Percentiles rank a stretch among this genome's conserved stretches.
Conservation (phyloP, 2,113 vertebrate genomes). For the Saguinus midas region DNA sequence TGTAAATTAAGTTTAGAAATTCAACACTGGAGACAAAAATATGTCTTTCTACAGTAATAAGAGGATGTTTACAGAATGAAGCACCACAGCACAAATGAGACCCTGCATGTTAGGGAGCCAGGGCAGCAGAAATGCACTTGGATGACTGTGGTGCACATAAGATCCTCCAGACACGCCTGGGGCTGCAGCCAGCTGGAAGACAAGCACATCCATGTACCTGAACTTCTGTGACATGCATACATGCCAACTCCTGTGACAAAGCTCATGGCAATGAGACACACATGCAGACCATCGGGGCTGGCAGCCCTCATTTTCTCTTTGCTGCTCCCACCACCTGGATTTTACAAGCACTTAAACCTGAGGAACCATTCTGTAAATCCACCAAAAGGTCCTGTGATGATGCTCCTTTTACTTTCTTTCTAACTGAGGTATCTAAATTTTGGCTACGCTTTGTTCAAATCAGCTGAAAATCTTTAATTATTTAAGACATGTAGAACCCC, state of each 20-base stretch:
- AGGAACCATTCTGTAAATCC: not conserved
- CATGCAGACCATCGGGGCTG: not conserved
- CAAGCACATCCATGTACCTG: not conserved
- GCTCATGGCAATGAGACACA: not conserved
- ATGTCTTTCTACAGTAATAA: not conserved
- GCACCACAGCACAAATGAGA: not conserved
- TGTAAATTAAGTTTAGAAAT: not conserved
- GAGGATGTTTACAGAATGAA: not conserved
- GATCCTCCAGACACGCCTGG: not conserved
- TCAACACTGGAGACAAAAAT: not conserved
- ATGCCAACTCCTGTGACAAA: not conserved
- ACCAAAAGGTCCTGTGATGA: fast-evolving
- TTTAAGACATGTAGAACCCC: not conserved
- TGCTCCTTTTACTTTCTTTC: not conserved
- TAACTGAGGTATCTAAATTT: not conserved
- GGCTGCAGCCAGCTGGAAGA: not conserved
- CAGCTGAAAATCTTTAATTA: not conserved
- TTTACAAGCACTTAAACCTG: not conserved
- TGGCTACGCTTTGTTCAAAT: not conserved
- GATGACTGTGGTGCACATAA: too few relatives aligned
- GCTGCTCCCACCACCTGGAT: not conserved
- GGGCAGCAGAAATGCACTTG: not conserved
- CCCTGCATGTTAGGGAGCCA: not conserved
- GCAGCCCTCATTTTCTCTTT: not conserved
- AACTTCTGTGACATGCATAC: not conserved